Conservation (phyloP, 2,797 vertebrate species). For the Podarcis lilfordi region DNA sequence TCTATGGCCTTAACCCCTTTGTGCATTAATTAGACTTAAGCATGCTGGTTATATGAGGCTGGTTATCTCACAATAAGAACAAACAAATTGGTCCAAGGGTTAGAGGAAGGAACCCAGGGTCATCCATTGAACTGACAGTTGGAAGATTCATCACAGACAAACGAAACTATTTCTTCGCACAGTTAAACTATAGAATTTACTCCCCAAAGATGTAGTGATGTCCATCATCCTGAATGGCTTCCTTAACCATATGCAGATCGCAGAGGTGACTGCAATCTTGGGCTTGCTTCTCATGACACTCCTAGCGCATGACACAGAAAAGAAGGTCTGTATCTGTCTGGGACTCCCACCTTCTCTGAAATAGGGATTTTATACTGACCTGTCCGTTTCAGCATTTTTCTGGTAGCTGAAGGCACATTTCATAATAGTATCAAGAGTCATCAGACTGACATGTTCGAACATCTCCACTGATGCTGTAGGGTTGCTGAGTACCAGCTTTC, state of each 20-base stretch:
- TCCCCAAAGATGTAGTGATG: no score
- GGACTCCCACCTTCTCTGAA: background rate
- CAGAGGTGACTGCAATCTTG: background rate
- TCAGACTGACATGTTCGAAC: constrained; percentile 81
- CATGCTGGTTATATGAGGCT: no score
- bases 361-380: constrained; percentile 69
- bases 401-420: constrained; percentile 86
- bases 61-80: no score
- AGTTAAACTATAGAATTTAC: no score
- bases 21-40: no score
- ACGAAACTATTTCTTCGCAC: no score
- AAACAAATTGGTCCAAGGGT: no score
- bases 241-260: background rate
- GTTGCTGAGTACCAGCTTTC: constrained; percentile 23
- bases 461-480: constrained; percentile 77
- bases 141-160: no score
- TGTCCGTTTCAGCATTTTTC: constrained; percentile 80
- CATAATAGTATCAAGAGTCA: constrained; percentile 87
- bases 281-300: background rate
- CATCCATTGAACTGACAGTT: no score
- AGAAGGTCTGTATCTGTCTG: background rate
- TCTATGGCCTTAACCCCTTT: no score
- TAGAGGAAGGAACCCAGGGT: no score
- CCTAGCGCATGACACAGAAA: background rate
- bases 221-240: no score